phyloP scores from a whole-genome alignment of 1,140 invertebrate species.

The Drosophila biarmipes region DNA sequence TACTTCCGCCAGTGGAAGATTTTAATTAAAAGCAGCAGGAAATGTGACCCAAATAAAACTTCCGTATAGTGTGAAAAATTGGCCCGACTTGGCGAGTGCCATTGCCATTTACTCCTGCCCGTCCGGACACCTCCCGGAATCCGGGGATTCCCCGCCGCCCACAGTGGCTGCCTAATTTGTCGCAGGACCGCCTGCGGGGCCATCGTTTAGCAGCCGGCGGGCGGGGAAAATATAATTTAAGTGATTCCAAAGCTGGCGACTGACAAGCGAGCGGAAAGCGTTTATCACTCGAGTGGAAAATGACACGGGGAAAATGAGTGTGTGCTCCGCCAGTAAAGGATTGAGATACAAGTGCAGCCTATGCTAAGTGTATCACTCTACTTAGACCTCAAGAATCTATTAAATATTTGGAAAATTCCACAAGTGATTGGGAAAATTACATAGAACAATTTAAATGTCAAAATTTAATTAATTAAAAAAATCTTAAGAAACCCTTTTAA shows the following conservation, averaged over 20 bases:
- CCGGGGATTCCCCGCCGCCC: background rate
- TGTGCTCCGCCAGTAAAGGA: background rate
- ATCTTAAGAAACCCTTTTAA: no score
- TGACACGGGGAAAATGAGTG: slow-evolving; percentile 25
- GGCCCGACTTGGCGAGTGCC: slow-evolving; percentile 24
- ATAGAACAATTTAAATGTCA: no score
- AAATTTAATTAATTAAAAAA: no score
- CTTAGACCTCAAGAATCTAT: background rate
- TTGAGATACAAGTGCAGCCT: background rate
- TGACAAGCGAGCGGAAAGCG: slow-evolving; percentile 39
- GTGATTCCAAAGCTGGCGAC: slow-evolving; percentile 42
- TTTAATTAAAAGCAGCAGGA: slow-evolving; percentile 83
- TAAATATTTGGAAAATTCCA: no score
- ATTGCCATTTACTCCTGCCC: slow-evolving; percentile 17
- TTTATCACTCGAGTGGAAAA: slow-evolving; percentile 44
- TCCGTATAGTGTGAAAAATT: slow-evolving; percentile 80
- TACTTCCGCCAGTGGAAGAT: slow-evolving; percentile 76
- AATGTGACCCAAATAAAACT: slow-evolving; percentile 83
- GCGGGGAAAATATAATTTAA: slow-evolving; percentile 28
- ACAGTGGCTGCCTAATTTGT: slow-evolving; percentile 67
- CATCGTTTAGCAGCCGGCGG: slow-evolving; percentile 34
- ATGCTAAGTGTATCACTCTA: background rate
- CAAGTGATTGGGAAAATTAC: no score
- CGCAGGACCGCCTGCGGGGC: slow-evolving; percentile 30
- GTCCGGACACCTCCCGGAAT: no score